Conservation (phyloP, 2,888 invertebrate species). For the Trichopoda pennipes region DNA sequence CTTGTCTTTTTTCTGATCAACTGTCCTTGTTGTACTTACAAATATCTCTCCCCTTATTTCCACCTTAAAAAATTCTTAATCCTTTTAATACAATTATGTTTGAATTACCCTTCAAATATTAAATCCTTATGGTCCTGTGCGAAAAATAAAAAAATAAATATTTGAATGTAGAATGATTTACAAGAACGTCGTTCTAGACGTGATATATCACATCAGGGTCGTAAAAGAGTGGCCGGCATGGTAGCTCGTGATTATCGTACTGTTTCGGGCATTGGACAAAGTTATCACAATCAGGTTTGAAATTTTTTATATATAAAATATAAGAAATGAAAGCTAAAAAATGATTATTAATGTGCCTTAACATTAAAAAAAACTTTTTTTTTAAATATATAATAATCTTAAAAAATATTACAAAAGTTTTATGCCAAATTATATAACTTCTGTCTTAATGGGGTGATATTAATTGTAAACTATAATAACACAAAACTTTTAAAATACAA, state of each 20-base stretch:
- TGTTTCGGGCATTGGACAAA: slow-evolving; percentile 81
- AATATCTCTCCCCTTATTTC: slow-evolving; percentile 17
- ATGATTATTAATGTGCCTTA: not conserved
- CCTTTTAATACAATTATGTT: slow-evolving; percentile 29
- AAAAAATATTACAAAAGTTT: no score
- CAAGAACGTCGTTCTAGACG: slow-evolving; percentile 89
- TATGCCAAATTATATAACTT: no score
- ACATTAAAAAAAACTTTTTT: no score
- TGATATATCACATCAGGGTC: slow-evolving; percentile 91
- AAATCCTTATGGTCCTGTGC: slow-evolving; percentile 43
- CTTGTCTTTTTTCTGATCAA: slow-evolving; percentile 54
- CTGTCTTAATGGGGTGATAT: no score
- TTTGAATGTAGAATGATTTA: slow-evolving; percentile 69
- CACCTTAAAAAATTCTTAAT: not conserved
- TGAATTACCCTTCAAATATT: slow-evolving; percentile 28
- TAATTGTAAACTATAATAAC: no score
- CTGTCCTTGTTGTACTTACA: slow-evolving; percentile 22
- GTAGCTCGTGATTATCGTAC: slow-evolving; percentile 83
- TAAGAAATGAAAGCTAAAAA: not conserved
- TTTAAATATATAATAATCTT: no score
- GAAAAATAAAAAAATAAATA: slow-evolving; percentile 17
- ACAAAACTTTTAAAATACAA: no score
- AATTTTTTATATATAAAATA: slow-evolving; percentile 33
- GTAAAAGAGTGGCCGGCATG: slow-evolving; percentile 86
- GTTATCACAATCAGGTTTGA: slow-evolving; percentile 81